phyloP scores from a whole-genome alignment of 2,888 invertebrate genomes.

The Andrena marginata region DNA sequence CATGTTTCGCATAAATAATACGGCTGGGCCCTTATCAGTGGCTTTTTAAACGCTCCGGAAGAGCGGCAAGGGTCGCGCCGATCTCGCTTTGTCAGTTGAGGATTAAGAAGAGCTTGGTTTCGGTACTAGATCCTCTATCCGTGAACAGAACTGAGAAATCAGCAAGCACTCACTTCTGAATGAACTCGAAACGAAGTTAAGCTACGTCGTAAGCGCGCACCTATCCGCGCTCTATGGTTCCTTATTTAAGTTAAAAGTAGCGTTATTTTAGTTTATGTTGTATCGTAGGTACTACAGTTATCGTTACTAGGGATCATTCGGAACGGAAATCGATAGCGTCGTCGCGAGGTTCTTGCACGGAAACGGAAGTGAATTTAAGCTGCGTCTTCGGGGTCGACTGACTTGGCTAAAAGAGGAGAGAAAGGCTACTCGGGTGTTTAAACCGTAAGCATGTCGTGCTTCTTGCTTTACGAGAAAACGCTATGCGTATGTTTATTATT shows the following conservation, averaged over 20 bases:
- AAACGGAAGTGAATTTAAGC: conserved; percentile 21
- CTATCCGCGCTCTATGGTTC: conserved; percentile 42
- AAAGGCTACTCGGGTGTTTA: conserved; percentile 11
- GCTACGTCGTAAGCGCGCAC: conserved; percentile 18
- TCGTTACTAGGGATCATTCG: conserved; percentile 11
- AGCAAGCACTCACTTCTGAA: conserved; percentile 19
- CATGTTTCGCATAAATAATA: too few species aligned
- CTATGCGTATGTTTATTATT: conserved; percentile 19
- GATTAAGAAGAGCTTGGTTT: conserved; percentile 2
- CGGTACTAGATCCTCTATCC: neutral
- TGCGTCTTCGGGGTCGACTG: conserved; percentile 11
- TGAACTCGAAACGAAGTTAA: conserved; percentile 29
- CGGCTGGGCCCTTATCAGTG: too few species aligned
- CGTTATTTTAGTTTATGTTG: conserved; percentile 23
- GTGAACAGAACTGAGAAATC: conserved; percentile 14
- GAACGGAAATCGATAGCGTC: conserved; percentile 25
- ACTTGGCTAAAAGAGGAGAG: neutral
- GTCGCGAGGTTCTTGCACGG: neutral
- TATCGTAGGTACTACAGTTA: conserved; percentile 9
- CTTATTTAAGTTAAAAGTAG: conserved; percentile 20
- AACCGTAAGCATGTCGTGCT: conserved; percentile 9
- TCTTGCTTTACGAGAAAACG: conserved; percentile 11
- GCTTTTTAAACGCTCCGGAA: neutral
- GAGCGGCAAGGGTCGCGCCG: neutral
- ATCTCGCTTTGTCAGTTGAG: neutral